phyloP scores from a whole-genome alignment of 2,888 invertebrate species.

The Notocelia uddmanniana region DNA sequence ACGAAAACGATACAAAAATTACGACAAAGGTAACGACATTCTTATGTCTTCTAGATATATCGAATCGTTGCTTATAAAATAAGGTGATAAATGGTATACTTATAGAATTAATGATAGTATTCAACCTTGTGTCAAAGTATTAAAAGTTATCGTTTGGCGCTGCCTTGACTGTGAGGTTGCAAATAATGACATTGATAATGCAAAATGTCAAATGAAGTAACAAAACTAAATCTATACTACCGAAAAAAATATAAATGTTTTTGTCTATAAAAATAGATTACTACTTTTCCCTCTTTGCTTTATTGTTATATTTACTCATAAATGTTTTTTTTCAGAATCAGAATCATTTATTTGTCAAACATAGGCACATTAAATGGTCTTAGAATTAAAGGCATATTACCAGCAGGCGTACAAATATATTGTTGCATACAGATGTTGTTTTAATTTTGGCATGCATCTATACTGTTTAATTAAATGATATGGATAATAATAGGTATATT shows the following conservation, averaged over 20 bases:
- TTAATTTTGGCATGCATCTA: too few relatives aligned
- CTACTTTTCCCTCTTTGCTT: neutral
- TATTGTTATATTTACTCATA: neutral
- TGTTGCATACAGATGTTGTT: too few relatives aligned
- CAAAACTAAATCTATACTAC: neutral
- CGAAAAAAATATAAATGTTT: neutral
- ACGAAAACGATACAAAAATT: neutral
- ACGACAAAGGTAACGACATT: neutral
- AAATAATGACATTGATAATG: conserved; percentile 19
- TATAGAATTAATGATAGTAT: neutral
- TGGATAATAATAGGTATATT: too few relatives aligned
- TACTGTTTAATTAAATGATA: too few relatives aligned
- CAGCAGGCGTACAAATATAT: too few relatives aligned
- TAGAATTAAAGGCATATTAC: too few relatives aligned
- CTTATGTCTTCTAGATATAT: neutral
- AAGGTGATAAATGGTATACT: neutral
- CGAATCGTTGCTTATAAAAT: neutral
- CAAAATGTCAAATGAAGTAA: conserved; percentile 25
- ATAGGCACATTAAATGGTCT: too few relatives aligned
- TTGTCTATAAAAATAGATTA: neutral
- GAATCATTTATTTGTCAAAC: too few relatives aligned
- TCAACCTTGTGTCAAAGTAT: conserved; percentile 18
- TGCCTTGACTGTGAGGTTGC: conserved; percentile 14
- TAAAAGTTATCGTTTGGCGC: conserved; percentile 21
- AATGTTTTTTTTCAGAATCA: neutral